phyloP scores from a whole-genome alignment of 2,113 vertebrate species.

The Falco punctatus region DNA sequence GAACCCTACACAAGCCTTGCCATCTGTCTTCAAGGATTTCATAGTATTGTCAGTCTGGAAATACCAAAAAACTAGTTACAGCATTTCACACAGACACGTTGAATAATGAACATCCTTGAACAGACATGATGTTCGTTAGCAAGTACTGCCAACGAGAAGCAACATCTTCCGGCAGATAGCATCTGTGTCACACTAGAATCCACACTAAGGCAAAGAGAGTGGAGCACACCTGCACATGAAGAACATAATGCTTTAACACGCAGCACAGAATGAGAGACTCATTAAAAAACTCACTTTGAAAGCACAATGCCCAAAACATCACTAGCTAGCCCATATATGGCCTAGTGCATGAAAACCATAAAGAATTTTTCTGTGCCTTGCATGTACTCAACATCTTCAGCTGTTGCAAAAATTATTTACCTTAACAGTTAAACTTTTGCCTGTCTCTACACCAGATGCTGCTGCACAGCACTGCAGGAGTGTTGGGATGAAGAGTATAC shows the following conservation, averaged over 20 bases:
- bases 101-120: too few species aligned
- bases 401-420: background rate
- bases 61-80: background rate
- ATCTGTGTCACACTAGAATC: background rate
- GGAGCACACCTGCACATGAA: background rate
- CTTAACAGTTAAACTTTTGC: background rate
- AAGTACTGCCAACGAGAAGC: background rate
- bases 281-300: background rate
- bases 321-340: background rate
- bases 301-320: background rate
- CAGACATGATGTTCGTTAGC: background rate
- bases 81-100: background rate
- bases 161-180: background rate
- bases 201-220: background rate
- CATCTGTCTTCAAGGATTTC: background rate
- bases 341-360: background rate
- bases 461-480: background rate
- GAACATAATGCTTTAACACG: background rate
- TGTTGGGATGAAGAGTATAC: background rate
- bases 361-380: background rate
- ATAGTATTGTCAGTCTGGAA: background rate
- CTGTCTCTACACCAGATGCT: background rate
- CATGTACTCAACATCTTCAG: background rate
- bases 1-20: background rate
- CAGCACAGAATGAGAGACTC: background rate